A percentile compares a stretch with the other conserved stretches of the same genome.
Conservation (phyloP, 1,140 invertebrate species). For the Streblospio benedicti region DNA sequence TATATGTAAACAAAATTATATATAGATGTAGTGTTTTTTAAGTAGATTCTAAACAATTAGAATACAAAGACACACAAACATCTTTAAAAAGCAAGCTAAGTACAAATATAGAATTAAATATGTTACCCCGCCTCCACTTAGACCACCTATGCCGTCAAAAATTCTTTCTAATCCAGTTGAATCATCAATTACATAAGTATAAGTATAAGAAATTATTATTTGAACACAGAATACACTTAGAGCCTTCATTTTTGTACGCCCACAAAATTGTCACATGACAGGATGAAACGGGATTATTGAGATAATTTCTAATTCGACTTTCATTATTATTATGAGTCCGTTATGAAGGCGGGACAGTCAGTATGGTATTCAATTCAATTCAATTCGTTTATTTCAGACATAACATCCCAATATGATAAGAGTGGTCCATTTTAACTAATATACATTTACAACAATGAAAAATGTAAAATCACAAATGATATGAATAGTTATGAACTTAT, state of each 20-base stretch:
- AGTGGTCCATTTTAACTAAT: too few species aligned
- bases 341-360: not conserved
- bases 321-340: not conserved
- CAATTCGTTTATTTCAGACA: too few species aligned
- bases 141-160: constrained; percentile 19
- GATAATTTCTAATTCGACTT: not conserved
- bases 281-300: too few species aligned
- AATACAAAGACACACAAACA: not conserved
- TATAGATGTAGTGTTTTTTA: too few species aligned
- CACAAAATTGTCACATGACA: not conserved
- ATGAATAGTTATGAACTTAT: too few species aligned
- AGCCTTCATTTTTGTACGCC: not conserved
- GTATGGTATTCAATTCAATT: not conserved
- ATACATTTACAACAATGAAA: too few species aligned
- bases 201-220: not conserved
- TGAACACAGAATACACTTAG: constrained; percentile 3
- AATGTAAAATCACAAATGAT: too few species aligned
- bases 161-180: not conserved
- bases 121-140: constrained; percentile 17
- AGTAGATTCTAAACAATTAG: too few species aligned
- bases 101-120: not conserved
- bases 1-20: not conserved
- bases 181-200: constrained; percentile 8
- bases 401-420: too few species aligned
- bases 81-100: not conserved